A percentile compares a stretch with the other conserved stretches of the same genome.
phyloP scores from a whole-genome alignment of 2,888 invertebrate genomes.

The Physocephala rufipes region DNA sequence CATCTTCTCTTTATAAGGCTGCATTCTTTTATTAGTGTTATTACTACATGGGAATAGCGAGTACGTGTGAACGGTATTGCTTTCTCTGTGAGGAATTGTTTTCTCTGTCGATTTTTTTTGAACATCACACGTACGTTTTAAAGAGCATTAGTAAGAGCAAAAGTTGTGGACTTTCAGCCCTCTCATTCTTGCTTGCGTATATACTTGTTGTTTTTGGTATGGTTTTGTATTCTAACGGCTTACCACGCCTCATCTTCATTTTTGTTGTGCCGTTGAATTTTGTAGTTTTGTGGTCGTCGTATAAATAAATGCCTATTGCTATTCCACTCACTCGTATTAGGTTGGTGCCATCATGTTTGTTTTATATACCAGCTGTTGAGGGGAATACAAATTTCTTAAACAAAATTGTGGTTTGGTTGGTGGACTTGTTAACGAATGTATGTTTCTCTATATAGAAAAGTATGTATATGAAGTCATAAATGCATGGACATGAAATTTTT shows the following conservation, averaged over 20 bases:
- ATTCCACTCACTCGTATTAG: slow-evolving; percentile 19
- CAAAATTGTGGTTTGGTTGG: too few species aligned
- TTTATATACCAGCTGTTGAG: background rate
- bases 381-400: too few species aligned
- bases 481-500: too few species aligned
- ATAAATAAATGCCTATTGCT: slow-evolving; percentile 56
- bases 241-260: slow-evolving; percentile 46
- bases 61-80: slow-evolving; percentile 49
- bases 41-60: slow-evolving; percentile 18
- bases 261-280: slow-evolving; percentile 23
- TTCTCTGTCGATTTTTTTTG: slow-evolving; percentile 43
- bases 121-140: slow-evolving; percentile 17
- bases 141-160: slow-evolving; percentile 6
- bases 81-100: too few species aligned
- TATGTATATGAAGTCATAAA: too few species aligned
- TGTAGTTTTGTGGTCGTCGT: slow-evolving; percentile 50
- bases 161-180: slow-evolving; percentile 15
- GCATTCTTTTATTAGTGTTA: slow-evolving; percentile 43
- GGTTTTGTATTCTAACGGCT: slow-evolving; percentile 39
- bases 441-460: too few species aligned
- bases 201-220: too few species aligned
- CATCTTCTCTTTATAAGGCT: too few species aligned
- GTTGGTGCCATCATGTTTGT: slow-evolving; percentile 21
- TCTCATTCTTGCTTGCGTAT: slow-evolving; percentile 32
- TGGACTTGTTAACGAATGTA: too few species aligned